Percentiles rank a stretch among this genome's conserved stretches.
Conservation (phyloP, 1,140 invertebrate genomes). For the Thalassaphorura encarpata region DNA sequence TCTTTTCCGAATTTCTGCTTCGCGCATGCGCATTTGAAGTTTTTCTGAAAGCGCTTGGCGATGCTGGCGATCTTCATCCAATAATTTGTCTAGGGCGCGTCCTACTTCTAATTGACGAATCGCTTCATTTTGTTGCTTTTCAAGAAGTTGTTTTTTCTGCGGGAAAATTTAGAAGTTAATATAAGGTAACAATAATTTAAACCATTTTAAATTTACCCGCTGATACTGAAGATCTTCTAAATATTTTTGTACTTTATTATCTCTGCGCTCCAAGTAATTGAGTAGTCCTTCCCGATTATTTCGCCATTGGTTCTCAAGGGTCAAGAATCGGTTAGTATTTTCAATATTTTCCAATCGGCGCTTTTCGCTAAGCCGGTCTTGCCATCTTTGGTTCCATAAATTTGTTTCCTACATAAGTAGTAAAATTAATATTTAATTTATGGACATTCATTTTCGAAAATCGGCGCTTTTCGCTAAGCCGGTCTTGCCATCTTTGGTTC, state of each 20-base stretch:
- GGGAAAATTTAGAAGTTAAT: neutral
- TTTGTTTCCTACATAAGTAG: neutral
- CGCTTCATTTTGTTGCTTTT: slow-evolving; percentile 27
- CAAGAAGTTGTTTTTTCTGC: slow-evolving; percentile 19
- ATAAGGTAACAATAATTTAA: neutral
- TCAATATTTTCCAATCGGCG: slow-evolving; percentile 20
- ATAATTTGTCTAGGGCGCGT: slow-evolving; percentile 27
- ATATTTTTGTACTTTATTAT: slow-evolving; percentile 22
- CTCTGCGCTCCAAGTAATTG: slow-evolving; percentile 19
- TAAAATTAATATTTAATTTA: neutral
- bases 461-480: slow-evolving; percentile 22
- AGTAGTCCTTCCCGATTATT: slow-evolving; percentile 9
- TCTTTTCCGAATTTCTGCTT: slow-evolving; percentile 25
- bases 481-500: slow-evolving; percentile 22
- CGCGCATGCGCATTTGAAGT: slow-evolving; percentile 21
- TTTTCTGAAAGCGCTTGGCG: slow-evolving; percentile 17
- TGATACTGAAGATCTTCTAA: slow-evolving; percentile 25
- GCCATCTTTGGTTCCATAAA: slow-evolving; percentile 13
- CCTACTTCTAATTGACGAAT: slow-evolving; percentile 27
- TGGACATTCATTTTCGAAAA: too few species aligned
- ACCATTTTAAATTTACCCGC: slow-evolving; percentile 17
- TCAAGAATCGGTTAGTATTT: slow-evolving; percentile 22
- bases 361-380: slow-evolving; percentile 25
- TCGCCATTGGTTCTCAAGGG: slow-evolving; percentile 16
- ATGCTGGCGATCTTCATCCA: slow-evolving; percentile 25